Conservation (phyloP, 2,888 invertebrate species). For the Brachyptera risi region DNA sequence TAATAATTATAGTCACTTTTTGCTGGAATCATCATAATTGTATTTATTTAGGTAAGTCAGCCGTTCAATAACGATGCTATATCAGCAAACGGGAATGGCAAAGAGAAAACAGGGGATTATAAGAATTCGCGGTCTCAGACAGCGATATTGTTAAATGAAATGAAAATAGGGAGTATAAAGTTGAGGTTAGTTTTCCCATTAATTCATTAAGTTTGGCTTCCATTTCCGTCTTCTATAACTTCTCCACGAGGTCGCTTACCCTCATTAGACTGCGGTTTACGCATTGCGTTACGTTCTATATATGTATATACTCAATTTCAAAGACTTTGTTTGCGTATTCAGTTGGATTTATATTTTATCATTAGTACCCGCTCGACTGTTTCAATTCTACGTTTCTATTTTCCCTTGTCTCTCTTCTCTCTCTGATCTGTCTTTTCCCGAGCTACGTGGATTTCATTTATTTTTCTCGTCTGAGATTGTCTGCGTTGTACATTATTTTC, state of each 20-base stretch:
- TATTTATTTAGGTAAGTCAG: conserved; percentile 16
- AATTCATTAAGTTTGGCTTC: conserved; percentile 6
- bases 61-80: conserved; percentile 1
- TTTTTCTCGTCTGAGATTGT: no score
- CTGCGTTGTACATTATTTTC: no score
- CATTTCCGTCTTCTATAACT: conserved; percentile 2
- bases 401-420: no score
- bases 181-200: conserved; percentile 18
- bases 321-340: no score
- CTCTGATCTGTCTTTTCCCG: no score
- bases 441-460: no score
- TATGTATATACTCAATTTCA: no score
- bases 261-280: conserved; percentile 1
- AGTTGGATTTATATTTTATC: no score
- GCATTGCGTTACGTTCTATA: neutral
- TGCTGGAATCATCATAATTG: neutral
- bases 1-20: neutral
- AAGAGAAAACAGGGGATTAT: neutral
- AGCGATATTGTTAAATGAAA: conserved; percentile 12
- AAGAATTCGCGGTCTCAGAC: neutral
- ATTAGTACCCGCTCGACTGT: no score
- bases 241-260: neutral
- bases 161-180: conserved; percentile 10
- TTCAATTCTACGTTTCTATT: no score
- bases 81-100: conserved; percentile 2